These are phyloP conservation scores for Orycteropus afer DNA, from an alignment of 2,113 vertebrate genomes.

Conservation along the genomic window DNA sequence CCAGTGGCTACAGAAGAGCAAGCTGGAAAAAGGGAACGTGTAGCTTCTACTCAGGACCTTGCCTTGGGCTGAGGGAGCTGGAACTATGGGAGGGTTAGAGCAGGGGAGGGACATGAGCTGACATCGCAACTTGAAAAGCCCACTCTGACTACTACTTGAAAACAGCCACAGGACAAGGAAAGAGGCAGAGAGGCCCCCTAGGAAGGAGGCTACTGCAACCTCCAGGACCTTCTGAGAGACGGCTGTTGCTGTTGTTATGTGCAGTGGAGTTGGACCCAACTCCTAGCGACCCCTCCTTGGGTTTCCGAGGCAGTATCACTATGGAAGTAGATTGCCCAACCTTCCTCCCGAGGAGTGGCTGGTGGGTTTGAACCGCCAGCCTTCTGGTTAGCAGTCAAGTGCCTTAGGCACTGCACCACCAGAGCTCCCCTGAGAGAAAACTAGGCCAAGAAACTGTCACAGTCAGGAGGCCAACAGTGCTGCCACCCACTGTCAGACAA, in stretches of 20 bases:
- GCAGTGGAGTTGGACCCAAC: too few species aligned
- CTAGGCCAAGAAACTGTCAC: not conserved
- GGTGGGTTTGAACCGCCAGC: too few species aligned
- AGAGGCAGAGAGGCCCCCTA: not conserved
- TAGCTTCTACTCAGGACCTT: not conserved
- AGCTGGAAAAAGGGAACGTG: not conserved
- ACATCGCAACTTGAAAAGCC: not conserved
- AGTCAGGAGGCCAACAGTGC: not conserved
- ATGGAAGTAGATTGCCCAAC: too few species aligned
- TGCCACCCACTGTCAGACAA: not conserved
- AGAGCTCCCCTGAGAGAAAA: too few species aligned
- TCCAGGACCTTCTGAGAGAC: not conserved
- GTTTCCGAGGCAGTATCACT: too few species aligned
- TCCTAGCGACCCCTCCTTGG: too few species aligned
- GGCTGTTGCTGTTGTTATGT: too few species aligned
- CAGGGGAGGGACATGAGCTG: not conserved
- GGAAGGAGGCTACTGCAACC: not conserved
- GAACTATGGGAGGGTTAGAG: not conserved
- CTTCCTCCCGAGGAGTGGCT: too few species aligned
- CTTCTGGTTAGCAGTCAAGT: too few species aligned
- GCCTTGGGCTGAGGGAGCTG: not conserved
- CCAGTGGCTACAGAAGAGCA: not conserved
- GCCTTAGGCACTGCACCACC: too few species aligned
- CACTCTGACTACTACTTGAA: not conserved
- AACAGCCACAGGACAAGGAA: not conserved